A percentile compares a stretch with the other conserved stretches of the same genome.
phyloP scores from a whole-genome alignment of 2,888 invertebrate genomes.

The Clistopyga incitator region DNA sequence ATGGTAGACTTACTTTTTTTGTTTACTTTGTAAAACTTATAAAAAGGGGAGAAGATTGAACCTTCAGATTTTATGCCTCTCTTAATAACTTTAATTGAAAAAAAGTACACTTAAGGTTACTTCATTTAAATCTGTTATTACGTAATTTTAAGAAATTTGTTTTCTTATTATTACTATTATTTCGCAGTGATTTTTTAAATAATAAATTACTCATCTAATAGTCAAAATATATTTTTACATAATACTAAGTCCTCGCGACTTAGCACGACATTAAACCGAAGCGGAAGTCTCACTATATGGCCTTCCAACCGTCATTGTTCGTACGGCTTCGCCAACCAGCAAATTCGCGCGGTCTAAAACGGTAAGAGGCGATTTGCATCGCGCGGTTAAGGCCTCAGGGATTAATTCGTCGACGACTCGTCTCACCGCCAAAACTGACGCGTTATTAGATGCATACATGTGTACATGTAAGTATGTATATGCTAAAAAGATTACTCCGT shows the following conservation, averaged over 20 bases:
- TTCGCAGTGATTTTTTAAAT: too few species aligned
- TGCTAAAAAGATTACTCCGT: constrained; percentile 12
- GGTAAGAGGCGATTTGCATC: neutral
- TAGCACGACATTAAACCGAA: neutral
- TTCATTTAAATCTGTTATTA: neutral
- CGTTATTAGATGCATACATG: neutral
- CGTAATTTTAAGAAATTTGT: too few species aligned
- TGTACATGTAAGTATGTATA: neutral
- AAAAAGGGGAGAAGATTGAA: neutral
- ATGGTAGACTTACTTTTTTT: neutral
- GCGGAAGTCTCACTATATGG: neutral
- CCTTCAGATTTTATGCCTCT: too few species aligned
- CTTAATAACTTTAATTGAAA: too few species aligned
- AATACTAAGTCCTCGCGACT: neutral
- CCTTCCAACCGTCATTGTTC: neutral
- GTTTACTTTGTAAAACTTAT: neutral
- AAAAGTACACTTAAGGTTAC: neutral
- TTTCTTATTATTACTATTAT: too few species aligned
- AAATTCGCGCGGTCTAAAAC: neutral
- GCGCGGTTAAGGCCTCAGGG: neutral
- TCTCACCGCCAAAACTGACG: constrained; percentile 1
- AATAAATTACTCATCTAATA: too few species aligned
- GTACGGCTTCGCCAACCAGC: neutral
- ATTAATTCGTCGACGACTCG: constrained; percentile 19
- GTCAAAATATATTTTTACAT: neutral